Conservation (phyloP, 2,113 vertebrate species). For the Prunella fulvescens region DNA sequence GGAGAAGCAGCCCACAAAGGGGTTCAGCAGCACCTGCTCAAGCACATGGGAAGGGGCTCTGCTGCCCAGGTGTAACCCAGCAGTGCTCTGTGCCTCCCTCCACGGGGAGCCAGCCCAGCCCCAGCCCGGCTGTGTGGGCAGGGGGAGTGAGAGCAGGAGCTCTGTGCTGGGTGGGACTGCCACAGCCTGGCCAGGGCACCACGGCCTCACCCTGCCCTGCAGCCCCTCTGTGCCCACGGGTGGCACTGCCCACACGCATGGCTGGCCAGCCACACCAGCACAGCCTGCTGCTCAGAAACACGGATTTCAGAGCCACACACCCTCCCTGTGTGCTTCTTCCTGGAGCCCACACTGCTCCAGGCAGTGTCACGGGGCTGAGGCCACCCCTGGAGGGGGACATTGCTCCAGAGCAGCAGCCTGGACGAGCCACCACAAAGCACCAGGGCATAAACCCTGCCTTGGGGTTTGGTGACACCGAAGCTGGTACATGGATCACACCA, state of each 20-base stretch:
- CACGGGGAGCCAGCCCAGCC: not conserved
- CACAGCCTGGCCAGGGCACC: no score
- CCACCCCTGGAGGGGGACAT: accelerated
- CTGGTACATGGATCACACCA: accelerated
- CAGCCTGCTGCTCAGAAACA: accelerated
- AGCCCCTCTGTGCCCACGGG: accelerated
- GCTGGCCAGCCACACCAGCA: accelerated
- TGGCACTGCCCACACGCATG: accelerated
- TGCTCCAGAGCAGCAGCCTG: not conserved
- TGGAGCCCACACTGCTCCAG: not conserved
- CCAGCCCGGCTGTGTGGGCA: not conserved
- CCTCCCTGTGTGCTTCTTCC: not conserved
- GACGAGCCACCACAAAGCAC: not conserved
- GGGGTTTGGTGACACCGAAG: not conserved
- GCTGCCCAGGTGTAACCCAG: accelerated
- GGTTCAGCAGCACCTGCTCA: not conserved
- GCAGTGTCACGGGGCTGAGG: not conserved
- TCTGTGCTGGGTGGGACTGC: accelerated
- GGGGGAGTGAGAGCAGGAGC: accelerated
- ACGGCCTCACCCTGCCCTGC: accelerated
- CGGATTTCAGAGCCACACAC: accelerated
- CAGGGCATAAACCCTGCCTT: accelerated
- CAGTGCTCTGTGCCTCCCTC: not conserved
- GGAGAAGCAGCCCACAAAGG: not conserved
- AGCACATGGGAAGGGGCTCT: no score